These are phyloP conservation scores for Crotophaga sulcirostris DNA, from an alignment of 2,113 vertebrate genomes.

Conservation along the genomic window DNA sequence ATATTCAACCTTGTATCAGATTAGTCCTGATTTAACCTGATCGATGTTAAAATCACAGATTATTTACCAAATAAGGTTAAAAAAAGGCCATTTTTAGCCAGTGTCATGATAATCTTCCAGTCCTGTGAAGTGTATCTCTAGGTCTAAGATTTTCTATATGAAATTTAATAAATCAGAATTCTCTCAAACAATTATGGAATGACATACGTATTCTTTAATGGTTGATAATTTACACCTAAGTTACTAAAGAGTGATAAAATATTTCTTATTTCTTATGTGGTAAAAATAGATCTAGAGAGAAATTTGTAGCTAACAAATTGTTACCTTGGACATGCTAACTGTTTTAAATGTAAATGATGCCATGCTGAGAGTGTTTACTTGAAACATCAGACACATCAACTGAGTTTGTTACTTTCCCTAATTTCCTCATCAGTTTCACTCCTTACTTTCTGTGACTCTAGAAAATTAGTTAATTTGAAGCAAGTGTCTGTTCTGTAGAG, in stretches of 20 bases:
- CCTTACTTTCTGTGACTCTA: neutral
- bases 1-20: neutral
- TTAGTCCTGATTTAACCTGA: neutral
- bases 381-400: neutral
- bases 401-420: neutral
- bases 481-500: neutral
- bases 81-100: neutral
- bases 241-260: neutral
- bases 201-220: neutral
- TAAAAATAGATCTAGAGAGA: neutral
- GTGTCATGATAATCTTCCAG: neutral
- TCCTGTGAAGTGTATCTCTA: neutral
- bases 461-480: neutral
- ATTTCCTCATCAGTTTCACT: neutral
- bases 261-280: neutral
- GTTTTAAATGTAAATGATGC: neutral
- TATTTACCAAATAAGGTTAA: neutral
- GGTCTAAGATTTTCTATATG: neutral
- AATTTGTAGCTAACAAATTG: neutral
- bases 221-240: neutral
- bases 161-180: neutral
- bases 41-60: neutral
- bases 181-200: neutral
- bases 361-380: neutral
- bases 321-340: neutral